Evolutionary conservation across 2,888 invertebrate species (phyloP).

Genomic region (Dynastes hyllus): DNA sequence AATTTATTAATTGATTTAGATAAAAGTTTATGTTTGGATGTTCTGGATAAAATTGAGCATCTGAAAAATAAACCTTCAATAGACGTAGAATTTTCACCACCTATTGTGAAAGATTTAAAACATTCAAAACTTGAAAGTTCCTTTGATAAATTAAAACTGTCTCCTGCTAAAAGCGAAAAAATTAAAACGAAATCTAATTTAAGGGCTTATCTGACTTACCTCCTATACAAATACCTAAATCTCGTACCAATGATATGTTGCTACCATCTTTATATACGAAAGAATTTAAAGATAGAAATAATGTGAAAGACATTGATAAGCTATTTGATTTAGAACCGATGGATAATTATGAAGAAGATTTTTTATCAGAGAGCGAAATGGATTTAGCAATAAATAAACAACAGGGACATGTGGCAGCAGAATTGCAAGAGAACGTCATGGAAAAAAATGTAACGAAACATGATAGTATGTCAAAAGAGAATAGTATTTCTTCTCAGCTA

Average conservation of each 20-base stretch:
- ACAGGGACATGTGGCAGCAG: constrained; percentile 26
- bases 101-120: constrained; percentile 59
- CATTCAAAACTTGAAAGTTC: constrained; percentile 54
- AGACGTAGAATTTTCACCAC: constrained; percentile 56
- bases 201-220: constrained; percentile 66
- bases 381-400: constrained; percentile 54
- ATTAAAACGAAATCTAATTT: constrained; percentile 64
- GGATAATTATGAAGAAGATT: constrained; percentile 69
- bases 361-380: constrained; percentile 64
- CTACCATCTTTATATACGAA: constrained; percentile 67
- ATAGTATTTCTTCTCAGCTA: not conserved
- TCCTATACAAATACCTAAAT: constrained; percentile 65
- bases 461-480: not conserved
- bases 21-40: not conserved
- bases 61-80: constrained; percentile 32
- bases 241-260: constrained; percentile 63
- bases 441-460: not conserved
- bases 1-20: constrained; percentile 15
- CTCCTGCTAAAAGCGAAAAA: constrained; percentile 62
- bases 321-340: constrained; percentile 62
- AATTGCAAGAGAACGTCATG: not conserved
- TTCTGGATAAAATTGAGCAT: constrained; percentile 18
- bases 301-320: constrained; percentile 64
- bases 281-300: constrained; percentile 66
- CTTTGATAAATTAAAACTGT: constrained; percentile 55